Conservation (phyloP, 2,113 vertebrate genomes). For the Neogale vison region DNA sequence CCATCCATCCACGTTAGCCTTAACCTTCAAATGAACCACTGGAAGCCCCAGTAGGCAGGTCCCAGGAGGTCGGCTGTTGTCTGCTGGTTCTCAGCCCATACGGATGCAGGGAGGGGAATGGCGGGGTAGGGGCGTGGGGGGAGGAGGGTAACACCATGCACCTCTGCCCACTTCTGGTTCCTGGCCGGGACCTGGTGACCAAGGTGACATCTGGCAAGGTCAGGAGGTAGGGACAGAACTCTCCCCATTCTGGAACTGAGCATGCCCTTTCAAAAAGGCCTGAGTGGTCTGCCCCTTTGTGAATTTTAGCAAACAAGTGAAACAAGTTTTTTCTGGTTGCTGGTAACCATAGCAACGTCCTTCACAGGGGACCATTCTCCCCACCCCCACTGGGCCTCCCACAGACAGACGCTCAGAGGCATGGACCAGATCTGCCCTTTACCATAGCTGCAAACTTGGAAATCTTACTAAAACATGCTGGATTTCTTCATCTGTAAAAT, state of each 20-base stretch:
- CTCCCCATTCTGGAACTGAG: not conserved
- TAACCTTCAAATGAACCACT: conserved; percentile 52
- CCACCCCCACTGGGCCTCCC: not conserved
- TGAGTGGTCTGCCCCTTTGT: not conserved
- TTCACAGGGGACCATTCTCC: accelerated
- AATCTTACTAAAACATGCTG: not conserved
- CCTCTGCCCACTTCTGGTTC: not conserved
- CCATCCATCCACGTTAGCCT: not conserved
- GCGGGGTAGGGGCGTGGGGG: accelerated
- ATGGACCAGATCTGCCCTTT: no score
- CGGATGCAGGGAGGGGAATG: not conserved
- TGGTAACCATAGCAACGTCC: not conserved
- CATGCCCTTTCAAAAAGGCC: not conserved
- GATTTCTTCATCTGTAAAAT: not conserved
- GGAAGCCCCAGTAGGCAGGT: not conserved
- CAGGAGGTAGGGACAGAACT: not conserved
- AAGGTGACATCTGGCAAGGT: not conserved
- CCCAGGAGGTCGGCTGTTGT: not conserved
- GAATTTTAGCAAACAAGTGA: not conserved
- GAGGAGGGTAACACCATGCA: accelerated
- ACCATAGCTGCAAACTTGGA: not conserved
- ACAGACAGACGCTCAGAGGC: accelerated
- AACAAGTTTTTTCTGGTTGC: not conserved
- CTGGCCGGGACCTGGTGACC: not conserved
- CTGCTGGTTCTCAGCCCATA: accelerated